Evolutionary conservation across 30 jellyfish, hydroid and myxozoan genomes (phyloP).

Genomic region (Hydractinia symbiolongicarpus): DNA sequence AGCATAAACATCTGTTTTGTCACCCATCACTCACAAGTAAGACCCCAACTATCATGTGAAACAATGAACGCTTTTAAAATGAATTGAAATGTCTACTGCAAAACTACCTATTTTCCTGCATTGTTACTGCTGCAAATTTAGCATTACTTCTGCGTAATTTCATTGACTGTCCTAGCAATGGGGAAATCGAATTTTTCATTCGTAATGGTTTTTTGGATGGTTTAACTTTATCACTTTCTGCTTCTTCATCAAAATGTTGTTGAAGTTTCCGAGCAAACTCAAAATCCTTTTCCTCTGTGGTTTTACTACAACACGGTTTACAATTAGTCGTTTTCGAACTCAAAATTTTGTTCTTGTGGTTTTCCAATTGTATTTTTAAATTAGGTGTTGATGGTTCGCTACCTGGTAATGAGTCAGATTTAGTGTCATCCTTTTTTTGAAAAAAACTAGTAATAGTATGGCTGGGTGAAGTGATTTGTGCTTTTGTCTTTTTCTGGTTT

Average conservation of each 20-base stretch:
- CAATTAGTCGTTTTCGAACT: not conserved
- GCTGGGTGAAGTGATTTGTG: slow-evolving; percentile 14
- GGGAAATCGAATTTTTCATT: not conserved
- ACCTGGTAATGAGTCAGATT: not conserved
- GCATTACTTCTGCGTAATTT: too few species aligned
- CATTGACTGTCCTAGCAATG: not conserved
- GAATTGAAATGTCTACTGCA: too few species aligned
- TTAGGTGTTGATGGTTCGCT: too few species aligned
- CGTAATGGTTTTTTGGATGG: not conserved
- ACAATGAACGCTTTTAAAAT: too few species aligned
- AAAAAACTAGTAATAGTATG: slow-evolving; percentile 15
- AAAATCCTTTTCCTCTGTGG: not conserved
- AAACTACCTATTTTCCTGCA: not conserved
- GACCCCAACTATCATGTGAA: too few species aligned
- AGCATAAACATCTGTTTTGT: too few species aligned
- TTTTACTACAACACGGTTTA: not conserved
- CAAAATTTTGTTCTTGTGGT: not conserved
- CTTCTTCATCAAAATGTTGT: not conserved
- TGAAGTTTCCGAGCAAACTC: not conserved
- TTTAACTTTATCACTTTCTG: not conserved
- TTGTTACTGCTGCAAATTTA: too few species aligned
- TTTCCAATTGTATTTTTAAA: not conserved
- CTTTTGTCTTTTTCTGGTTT: not conserved
- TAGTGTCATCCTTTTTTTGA: not conserved
- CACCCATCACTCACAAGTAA: too few species aligned